Evolutionary conservation across 2,888 invertebrate species (phyloP).

Genomic region (Celastrina argiolus): DNA sequence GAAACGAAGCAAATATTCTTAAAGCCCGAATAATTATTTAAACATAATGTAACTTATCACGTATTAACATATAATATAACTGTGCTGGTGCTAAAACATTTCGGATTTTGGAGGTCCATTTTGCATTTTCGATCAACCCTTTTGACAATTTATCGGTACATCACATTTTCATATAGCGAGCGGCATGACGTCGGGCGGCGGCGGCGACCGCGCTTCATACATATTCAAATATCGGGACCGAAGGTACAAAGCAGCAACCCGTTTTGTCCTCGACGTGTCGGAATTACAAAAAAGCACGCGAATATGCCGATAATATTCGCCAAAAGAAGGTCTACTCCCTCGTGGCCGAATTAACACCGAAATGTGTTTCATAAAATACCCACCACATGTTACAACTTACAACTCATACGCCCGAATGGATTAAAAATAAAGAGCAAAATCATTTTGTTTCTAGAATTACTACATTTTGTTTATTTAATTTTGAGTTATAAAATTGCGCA

Average conservation of each 20-base stretch:
- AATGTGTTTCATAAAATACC: neutral
- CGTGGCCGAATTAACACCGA: neutral
- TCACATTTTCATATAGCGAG: slow-evolving; percentile 72
- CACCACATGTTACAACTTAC: neutral
- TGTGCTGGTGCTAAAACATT: slow-evolving; percentile 32
- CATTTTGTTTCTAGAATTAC: neutral
- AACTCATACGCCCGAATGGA: neutral
- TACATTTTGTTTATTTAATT: neutral
- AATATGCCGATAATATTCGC: slow-evolving; percentile 29
- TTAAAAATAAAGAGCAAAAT: neutral
- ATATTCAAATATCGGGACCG: slow-evolving; percentile 67
- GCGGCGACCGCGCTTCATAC: slow-evolving; percentile 60
- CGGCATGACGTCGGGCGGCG: slow-evolving; percentile 54
- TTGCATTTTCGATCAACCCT: slow-evolving; percentile 69
- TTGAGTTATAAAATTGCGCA: too few relatives aligned
- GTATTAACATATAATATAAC: neutral
- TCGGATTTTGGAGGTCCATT: slow-evolving; percentile 59
- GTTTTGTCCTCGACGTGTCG: slow-evolving; percentile 61
- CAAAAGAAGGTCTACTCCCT: neutral
- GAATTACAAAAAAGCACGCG: slow-evolving; percentile 64
- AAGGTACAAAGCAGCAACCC: slow-evolving; percentile 67
- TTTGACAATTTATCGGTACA: slow-evolving; percentile 76
- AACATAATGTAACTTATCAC: neutral
- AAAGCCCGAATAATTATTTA: neutral
- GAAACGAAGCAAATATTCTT: neutral